Conservation (phyloP, 2,888 invertebrate species). For the Gastrophysa polygoni region DNA sequence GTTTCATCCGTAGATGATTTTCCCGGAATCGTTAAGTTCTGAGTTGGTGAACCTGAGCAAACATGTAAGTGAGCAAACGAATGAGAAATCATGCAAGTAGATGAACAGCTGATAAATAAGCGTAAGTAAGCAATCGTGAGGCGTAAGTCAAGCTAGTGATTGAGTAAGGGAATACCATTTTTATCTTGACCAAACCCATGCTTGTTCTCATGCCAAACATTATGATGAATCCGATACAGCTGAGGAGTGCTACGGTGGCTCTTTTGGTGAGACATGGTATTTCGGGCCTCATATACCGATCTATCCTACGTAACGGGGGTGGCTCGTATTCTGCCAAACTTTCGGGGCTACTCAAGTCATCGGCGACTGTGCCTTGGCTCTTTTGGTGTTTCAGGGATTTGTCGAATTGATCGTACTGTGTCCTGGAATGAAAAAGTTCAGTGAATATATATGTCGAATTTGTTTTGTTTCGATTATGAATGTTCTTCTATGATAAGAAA, state of each 20-base stretch:
- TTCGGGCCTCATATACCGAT: conserved; percentile 86
- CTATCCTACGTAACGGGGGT: conserved; percentile 84
- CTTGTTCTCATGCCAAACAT: conserved; percentile 99
- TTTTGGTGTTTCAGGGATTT: conserved; percentile 54
- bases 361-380: conserved; percentile 50
- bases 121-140: too few species aligned
- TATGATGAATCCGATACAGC: conserved; percentile 89
- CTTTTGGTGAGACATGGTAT: conserved; percentile 86
- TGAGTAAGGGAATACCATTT: too few species aligned
- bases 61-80: too few species aligned
- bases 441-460: too few species aligned
- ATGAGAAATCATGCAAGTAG: too few species aligned
- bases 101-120: too few species aligned
- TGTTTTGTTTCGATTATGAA: too few species aligned
- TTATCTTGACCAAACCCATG: conserved; percentile 95
- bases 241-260: conserved; percentile 85
- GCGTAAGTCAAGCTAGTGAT: too few species aligned
- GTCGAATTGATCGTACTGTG: conserved; percentile 72
- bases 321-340: conserved; percentile 83
- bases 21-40: too few species aligned
- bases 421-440: conserved; percentile 59
- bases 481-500: too few species aligned
- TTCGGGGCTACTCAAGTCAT: conserved; percentile 72
- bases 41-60: neutral
- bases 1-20: too few species aligned